A percentile compares a stretch with the other conserved stretches of the same genome.
Conservation (phyloP, 2,888 invertebrate species). For the Phorcus lineatus region DNA sequence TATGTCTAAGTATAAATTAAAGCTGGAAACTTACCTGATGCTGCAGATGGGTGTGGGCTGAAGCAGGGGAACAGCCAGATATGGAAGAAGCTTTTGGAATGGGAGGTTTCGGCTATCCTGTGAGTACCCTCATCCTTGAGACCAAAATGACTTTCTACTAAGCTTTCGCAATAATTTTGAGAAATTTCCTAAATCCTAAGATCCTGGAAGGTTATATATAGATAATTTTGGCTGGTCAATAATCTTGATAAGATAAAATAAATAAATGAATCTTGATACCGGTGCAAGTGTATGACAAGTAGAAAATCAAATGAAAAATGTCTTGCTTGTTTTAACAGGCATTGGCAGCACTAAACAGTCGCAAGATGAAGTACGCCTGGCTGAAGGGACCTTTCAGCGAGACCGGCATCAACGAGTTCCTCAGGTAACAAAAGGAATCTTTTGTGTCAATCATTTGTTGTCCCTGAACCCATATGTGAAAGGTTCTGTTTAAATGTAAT, state of each 20-base stretch:
- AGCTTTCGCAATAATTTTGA: no score
- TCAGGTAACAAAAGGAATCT: slow-evolving; percentile 76
- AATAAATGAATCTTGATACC: no score
- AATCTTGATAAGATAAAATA: no score
- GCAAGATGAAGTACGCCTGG: slow-evolving; percentile 97
- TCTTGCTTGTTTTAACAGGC: slow-evolving; percentile 77
- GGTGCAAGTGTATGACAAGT: no score
- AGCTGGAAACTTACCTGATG: background rate
- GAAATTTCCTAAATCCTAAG: no score
- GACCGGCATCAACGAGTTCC: slow-evolving; percentile 95
- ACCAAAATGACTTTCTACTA: background rate
- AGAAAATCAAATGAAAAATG: no score
- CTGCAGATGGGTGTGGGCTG: slow-evolving; percentile 92
- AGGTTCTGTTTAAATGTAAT: background rate
- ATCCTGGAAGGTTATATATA: no score
- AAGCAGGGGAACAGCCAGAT: slow-evolving; percentile 89
- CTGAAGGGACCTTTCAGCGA: slow-evolving; percentile 95
- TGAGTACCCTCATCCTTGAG: slow-evolving; percentile 53
- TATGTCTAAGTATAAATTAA: no score
- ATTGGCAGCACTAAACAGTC: slow-evolving; percentile 95
- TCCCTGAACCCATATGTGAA: background rate
- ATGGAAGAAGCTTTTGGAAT: slow-evolving; percentile 93
- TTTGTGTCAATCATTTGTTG: background rate
- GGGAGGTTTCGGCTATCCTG: slow-evolving; percentile 98
- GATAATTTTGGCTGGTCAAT: no score